Evolutionary conservation across 2,888 invertebrate genomes (phyloP).

Genomic region (Nephrocerus scutellatus): DNA sequence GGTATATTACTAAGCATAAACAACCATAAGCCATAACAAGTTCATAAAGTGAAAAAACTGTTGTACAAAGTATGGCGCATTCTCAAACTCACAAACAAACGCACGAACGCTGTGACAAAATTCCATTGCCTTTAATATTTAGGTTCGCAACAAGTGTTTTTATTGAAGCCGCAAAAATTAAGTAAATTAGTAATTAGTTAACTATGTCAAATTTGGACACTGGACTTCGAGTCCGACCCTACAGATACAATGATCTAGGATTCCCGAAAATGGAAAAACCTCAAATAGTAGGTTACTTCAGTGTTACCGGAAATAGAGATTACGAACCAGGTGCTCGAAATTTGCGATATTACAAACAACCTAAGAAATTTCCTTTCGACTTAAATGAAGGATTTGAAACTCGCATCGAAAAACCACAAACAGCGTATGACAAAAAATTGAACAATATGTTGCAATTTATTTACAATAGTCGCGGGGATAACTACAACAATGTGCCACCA

Average conservation of each 20-base stretch:
- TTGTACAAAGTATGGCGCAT: too few species aligned
- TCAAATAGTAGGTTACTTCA: constrained; percentile 53
- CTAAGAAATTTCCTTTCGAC: constrained; percentile 30
- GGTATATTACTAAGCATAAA: too few species aligned
- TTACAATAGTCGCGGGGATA: constrained; percentile 23
- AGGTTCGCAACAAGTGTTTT: too few species aligned
- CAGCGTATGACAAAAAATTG: constrained; percentile 22
- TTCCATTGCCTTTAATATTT: too few species aligned
- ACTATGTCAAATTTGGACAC: too few species aligned
- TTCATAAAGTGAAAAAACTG: too few species aligned
- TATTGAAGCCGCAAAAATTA: too few species aligned
- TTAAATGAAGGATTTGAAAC: constrained; percentile 31
- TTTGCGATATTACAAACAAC: constrained; percentile 50
- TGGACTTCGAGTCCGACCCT: constrained; percentile 13
- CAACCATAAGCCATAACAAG: too few species aligned
- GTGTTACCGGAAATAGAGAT: constrained; percentile 47
- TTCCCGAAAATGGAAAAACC: constrained; percentile 51
- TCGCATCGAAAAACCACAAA: constrained; percentile 41
- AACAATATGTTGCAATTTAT: constrained; percentile 31
- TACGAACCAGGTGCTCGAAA: constrained; percentile 41
- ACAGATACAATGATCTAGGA: constrained; percentile 19
- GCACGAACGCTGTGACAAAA: too few species aligned
- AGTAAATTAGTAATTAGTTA: too few species aligned
- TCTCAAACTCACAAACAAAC: too few species aligned
- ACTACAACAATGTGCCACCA: neutral